Conservation (phyloP, 2,888 invertebrate species). For the Agonopterix arenella region DNA sequence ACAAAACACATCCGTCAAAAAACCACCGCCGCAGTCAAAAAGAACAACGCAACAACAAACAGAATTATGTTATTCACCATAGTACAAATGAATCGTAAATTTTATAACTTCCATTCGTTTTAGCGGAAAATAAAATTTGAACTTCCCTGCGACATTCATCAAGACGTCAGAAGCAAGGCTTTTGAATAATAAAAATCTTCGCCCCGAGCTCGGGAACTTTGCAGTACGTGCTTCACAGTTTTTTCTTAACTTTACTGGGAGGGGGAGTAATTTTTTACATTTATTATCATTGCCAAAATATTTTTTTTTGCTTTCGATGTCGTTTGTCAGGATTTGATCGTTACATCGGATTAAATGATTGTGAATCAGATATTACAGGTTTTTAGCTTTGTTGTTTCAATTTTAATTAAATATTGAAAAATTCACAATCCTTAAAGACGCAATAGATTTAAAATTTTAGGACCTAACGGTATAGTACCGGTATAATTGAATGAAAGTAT, state of each 20-base stretch:
- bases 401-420: too few relatives aligned
- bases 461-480: too few relatives aligned
- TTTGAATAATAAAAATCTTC: slow-evolving; percentile 66
- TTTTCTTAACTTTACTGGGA: slow-evolving; percentile 31
- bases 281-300: slow-evolving; percentile 37
- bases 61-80: slow-evolving; percentile 20
- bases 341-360: too few relatives aligned
- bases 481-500: too few relatives aligned
- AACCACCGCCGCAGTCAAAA: too few relatives aligned
- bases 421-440: too few relatives aligned
- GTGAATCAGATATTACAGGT: too few relatives aligned
- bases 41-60: not conserved
- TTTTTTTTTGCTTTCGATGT: slow-evolving; percentile 5
- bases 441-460: too few relatives aligned
- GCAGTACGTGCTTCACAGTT: not conserved
- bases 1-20: too few relatives aligned
- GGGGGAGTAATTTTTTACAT: slow-evolving; percentile 35
- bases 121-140: slow-evolving; percentile 56
- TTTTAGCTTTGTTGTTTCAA: too few relatives aligned
- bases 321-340: too few relatives aligned
- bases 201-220: slow-evolving; percentile 1
- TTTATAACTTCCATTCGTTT: slow-evolving; percentile 46
- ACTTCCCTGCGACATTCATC: slow-evolving; percentile 68
- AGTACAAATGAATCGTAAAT: slow-evolving; percentile 40
- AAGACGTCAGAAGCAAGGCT: slow-evolving; percentile 61